These are phyloP conservation scores for Falco cherrug DNA, from an alignment of 2,797 vertebrate species.

Conservation along the genomic window DNA sequence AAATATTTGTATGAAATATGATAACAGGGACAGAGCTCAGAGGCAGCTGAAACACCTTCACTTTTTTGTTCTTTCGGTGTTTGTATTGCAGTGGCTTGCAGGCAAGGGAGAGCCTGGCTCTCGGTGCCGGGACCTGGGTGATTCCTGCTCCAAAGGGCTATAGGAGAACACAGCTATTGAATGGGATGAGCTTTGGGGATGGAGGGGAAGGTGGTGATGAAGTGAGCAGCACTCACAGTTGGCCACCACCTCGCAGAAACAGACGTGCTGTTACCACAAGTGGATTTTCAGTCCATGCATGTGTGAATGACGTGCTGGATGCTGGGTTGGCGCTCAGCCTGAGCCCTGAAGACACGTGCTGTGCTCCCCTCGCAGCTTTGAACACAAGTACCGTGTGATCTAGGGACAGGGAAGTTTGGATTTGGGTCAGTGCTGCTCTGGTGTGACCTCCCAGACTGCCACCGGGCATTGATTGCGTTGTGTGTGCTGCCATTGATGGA, in stretches of 20 bases:
- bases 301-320: conserved; percentile 51
- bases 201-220: conserved; percentile 58
- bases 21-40: conserved; percentile 37
- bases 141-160: not conserved
- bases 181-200: not conserved
- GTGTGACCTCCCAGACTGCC: not conserved
- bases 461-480: accelerated
- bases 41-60: conserved; percentile 28
- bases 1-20: conserved; percentile 59
- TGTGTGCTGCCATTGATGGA: not conserved
- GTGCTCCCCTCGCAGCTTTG: not conserved
- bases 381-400: accelerated
- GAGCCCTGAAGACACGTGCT: not conserved
- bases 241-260: conserved; percentile 59
- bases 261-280: conserved; percentile 65
- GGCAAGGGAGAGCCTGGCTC: not conserved
- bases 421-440: not conserved
- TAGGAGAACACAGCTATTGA: not conserved
- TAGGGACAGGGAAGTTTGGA: not conserved
- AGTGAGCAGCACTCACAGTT: conserved; percentile 64
- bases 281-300: conserved; percentile 53
- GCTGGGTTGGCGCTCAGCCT: conserved; percentile 48
- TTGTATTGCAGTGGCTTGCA: not conserved
- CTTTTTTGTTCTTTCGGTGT: not conserved
- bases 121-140: not conserved